Evolutionary conservation across 2,113 vertebrate species (phyloP).

Genomic region (Procapra przewalskii): DNA sequence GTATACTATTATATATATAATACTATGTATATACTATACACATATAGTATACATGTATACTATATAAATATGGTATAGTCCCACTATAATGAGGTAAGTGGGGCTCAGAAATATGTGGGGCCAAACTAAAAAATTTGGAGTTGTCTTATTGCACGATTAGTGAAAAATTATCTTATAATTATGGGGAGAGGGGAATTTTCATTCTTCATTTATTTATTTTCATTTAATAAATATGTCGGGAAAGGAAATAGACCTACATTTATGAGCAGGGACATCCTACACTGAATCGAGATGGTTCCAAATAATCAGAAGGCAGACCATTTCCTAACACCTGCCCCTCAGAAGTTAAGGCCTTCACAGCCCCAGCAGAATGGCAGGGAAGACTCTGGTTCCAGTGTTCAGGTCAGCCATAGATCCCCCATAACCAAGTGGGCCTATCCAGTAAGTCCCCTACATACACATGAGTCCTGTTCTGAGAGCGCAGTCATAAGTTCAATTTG

Average conservation of each 20-base stretch:
- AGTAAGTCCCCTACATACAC: background rate
- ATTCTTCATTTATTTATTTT: background rate
- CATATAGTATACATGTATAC: background rate
- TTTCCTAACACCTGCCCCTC: background rate
- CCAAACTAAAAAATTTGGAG: background rate
- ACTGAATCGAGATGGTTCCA: background rate
- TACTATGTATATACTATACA: background rate
- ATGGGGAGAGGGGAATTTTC: background rate
- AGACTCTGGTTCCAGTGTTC: background rate
- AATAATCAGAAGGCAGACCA: background rate
- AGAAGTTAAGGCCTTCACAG: background rate
- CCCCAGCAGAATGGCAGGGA: background rate
- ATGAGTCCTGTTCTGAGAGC: background rate
- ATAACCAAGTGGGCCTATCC: background rate
- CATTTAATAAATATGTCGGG: background rate
- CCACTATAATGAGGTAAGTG: background rate
- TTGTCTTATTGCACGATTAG: background rate
- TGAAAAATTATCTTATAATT: background rate
- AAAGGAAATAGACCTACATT: background rate
- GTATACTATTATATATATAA: background rate
- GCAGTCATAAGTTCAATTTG: background rate
- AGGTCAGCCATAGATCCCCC: background rate
- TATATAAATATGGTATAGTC: background rate
- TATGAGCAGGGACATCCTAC: background rate
- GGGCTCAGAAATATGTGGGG: background rate